Base-by-base conservation (phyloP, 2,113 vertebrate genomes). In the Myotis lucifugus region DNA sequence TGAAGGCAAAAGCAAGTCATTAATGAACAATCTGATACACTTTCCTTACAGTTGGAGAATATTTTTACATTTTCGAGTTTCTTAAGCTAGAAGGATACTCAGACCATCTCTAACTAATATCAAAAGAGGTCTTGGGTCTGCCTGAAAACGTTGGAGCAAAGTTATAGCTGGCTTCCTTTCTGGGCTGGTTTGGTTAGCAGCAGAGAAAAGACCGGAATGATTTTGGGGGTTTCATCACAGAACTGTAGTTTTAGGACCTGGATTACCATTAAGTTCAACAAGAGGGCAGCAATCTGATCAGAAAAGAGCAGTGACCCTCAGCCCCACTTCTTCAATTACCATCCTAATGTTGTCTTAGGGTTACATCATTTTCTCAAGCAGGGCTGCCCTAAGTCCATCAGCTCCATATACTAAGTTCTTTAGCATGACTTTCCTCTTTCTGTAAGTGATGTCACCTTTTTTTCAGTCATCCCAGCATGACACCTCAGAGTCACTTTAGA, bases 401-500 rank as follows among this genome's bases (percentile, higher is more conserved):
- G 81, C 66, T 72, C 83, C 90, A 59, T 72, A 81, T 52, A 89
- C n/a, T 54, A 79, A 91, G 74, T 69, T 86, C 69, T 64, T 77
- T 67, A 73, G 73, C 34, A 67, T 94, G 70, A 93, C 50, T 93
- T 93, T 79, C 79, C 46, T 81, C 1, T 84, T 91, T 90, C 93
- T 82, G 61, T 87, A 92, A 95, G 77, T 96, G 95, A 95, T 48
- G 86, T 94, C 90, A 93, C 42, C 91, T 87, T 83, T 67, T 37
- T 11, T 56, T 34, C 67, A 82, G 90, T 88, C 78, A 92, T 52
- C 61, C 82, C 48, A 46, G 72, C 40, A 2, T 70, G 88, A 86
- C 61, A 88, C 23, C 37, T 72, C 64, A 32, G 76, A 73, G 40
- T 82, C 54, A 73, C 87, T 84, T 92, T 34, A 90, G 42, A 86